phyloP scores from a whole-genome alignment of 2,113 vertebrate species.

The Carettochelys insculpta region DNA sequence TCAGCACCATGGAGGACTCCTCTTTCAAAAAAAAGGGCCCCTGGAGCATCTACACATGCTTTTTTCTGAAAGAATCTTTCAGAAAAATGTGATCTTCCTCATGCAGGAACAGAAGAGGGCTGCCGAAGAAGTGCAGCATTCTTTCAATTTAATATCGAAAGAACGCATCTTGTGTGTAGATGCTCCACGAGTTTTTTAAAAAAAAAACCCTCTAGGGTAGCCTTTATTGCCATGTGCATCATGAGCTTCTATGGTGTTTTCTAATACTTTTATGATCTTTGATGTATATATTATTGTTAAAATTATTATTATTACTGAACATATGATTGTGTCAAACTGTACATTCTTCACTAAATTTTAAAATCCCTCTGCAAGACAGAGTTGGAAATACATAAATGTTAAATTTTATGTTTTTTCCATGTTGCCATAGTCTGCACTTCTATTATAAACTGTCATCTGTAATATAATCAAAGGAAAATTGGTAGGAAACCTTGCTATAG shows the following conservation, averaged over 20 bases:
- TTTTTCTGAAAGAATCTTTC: too few species aligned
- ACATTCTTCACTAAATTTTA: conserved; percentile 72
- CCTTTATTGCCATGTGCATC: conserved; percentile 12
- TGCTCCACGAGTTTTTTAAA: too few species aligned
- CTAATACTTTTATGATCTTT: conserved; percentile 36
- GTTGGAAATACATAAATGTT: conserved; percentile 74
- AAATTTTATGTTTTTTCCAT: conserved; percentile 69
- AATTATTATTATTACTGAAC: conserved; percentile 33
- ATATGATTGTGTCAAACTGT: conserved; percentile 66
- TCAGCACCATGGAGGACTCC: too few species aligned
- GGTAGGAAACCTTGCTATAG: conserved; percentile 65
- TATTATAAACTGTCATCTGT: conserved; percentile 74
- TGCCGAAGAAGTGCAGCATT: too few species aligned
- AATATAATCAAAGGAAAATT: conserved; percentile 74
- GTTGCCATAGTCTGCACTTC: conserved; percentile 65
- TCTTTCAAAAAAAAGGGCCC: too few species aligned
- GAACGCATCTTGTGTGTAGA: too few species aligned
- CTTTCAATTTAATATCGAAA: too few species aligned
- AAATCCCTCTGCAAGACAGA: conserved; percentile 73
- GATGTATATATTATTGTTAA: conserved; percentile 19
- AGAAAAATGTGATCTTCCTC: too few species aligned
- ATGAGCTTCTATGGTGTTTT: conserved; percentile 22
- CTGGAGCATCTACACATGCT: too few species aligned
- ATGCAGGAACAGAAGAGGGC: too few species aligned
- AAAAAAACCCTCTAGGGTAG: too few species aligned